Conservation (phyloP, 2,797 vertebrate genomes). For the Rhinichthys osculus region DNA sequence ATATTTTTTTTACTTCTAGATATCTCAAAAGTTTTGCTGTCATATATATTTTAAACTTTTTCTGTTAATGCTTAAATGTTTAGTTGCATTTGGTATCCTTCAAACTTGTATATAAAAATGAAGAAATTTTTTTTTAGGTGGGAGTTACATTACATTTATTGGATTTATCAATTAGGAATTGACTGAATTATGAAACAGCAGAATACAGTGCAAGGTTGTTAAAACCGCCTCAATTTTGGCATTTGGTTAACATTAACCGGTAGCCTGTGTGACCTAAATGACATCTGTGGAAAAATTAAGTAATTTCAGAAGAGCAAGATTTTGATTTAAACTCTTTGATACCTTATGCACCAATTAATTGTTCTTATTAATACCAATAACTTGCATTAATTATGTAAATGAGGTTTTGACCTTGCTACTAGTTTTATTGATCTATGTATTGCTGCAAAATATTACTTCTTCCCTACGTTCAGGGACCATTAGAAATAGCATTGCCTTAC, state of each 20-base stretch:
- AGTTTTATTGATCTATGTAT: not conserved
- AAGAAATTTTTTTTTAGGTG: too few relatives aligned
- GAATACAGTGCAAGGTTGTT: not conserved
- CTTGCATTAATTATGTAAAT: not conserved
- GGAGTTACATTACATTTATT: not conserved
- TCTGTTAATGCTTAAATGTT: not conserved
- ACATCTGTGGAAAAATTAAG: too few relatives aligned
- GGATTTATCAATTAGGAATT: not conserved
- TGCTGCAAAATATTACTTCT: not conserved
- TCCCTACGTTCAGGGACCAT: not conserved
- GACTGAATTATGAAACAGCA: not conserved
- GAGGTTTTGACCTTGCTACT: not conserved
- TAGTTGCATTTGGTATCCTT: not conserved
- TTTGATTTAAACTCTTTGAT: not conserved
- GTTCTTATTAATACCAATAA: not conserved
- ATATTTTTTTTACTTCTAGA: not conserved
- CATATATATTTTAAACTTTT: not conserved
- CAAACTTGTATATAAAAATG: too few relatives aligned
- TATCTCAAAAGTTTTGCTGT: not conserved
- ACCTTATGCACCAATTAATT: not conserved
- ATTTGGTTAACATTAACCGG: not conserved
- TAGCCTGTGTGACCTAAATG: not conserved
- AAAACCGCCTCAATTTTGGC: not conserved
- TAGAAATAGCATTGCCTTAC: conserved; percentile 5
- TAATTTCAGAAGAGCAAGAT: not conserved